Evolutionary conservation across 2,797 vertebrate species (phyloP).

Genomic region (Sardinella longiceps): DNA sequence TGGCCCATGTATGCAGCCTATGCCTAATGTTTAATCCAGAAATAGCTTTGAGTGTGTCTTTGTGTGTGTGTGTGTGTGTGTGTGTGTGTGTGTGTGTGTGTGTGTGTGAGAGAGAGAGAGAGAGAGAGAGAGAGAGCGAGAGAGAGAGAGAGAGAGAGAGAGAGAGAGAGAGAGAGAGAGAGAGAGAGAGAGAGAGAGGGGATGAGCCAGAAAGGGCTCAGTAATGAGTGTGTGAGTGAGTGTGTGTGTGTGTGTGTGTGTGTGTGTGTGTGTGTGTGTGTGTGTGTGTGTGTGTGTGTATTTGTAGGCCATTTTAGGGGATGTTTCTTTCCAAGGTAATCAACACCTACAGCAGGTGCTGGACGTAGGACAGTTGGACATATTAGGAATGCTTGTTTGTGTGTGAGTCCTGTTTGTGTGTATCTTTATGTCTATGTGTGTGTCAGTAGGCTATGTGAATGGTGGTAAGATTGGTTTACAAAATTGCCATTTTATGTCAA

Average conservation of each 20-base stretch:
- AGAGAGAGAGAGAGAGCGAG: too few relatives aligned
- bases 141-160: too few relatives aligned
- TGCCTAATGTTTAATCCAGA: too few relatives aligned
- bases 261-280: neutral
- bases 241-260: neutral
- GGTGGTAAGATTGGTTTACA: neutral
- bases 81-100: neutral
- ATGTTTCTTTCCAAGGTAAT: conserved; percentile 12
- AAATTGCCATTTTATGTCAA: neutral
- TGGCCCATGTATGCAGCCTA: too few relatives aligned
- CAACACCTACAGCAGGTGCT: conserved; percentile 22
- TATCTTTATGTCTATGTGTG: neutral
- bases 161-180: too few relatives aligned
- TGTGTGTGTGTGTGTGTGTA: neutral
- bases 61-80: neutral
- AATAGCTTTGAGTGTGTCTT: neutral
- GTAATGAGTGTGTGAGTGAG: neutral
- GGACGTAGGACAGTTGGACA: neutral
- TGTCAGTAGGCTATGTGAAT: neutral
- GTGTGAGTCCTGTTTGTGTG: neutral
- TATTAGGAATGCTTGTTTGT: too few relatives aligned
- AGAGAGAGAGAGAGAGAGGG: too few relatives aligned
- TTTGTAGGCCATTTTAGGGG: neutral
- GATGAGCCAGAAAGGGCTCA: neutral
- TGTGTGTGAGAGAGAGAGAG: neutral